These are phyloP conservation scores for Orthosia cruda DNA, from an alignment of 2,888 invertebrate genomes.

Conservation along the genomic window DNA sequence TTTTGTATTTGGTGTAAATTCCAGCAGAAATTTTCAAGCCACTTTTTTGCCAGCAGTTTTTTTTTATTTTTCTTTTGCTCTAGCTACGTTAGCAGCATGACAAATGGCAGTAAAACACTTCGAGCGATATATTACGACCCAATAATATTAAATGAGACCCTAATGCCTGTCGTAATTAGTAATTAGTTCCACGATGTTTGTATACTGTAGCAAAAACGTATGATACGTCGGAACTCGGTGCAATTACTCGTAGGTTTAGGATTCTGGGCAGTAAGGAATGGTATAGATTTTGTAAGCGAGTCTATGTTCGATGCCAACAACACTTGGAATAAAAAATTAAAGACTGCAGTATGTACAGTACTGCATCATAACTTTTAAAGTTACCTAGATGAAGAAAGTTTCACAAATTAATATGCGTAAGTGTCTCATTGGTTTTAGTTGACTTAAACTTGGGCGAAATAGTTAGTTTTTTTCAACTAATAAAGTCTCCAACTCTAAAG, in stretches of 20 bases:
- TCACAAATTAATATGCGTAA: slow-evolving; percentile 20
- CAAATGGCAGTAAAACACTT: slow-evolving; percentile 17
- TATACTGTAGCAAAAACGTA: slow-evolving; percentile 20
- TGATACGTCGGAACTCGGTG: slow-evolving; percentile 17
- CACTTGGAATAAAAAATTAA: slow-evolving; percentile 14
- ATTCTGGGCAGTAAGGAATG: slow-evolving; percentile 20
- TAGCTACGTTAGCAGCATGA: slow-evolving; percentile 14
- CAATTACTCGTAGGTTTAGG: slow-evolving; percentile 11
- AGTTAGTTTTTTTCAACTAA: slow-evolving; percentile 23
- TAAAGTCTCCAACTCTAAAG: slow-evolving; percentile 43
- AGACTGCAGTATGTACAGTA: slow-evolving; percentile 12
- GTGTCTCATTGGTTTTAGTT: slow-evolving; percentile 30
- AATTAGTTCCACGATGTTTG: slow-evolving; percentile 34
- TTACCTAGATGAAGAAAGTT: slow-evolving; percentile 1
- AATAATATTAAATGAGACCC: slow-evolving; percentile 13
- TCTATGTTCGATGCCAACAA: background rate
- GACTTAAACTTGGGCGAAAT: slow-evolving; percentile 23
- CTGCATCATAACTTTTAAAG: slow-evolving; percentile 3
- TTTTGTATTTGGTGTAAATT: no score
- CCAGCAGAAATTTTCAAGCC: no score
- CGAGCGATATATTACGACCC: slow-evolving; percentile 16
- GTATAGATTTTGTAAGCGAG: background rate
- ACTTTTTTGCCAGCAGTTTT: no score
- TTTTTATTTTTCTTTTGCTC: slow-evolving; percentile 32
- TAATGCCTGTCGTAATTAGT: slow-evolving; percentile 20